Conservation (phyloP, 2,797 vertebrate species). For the Potorous gilbertii region DNA sequence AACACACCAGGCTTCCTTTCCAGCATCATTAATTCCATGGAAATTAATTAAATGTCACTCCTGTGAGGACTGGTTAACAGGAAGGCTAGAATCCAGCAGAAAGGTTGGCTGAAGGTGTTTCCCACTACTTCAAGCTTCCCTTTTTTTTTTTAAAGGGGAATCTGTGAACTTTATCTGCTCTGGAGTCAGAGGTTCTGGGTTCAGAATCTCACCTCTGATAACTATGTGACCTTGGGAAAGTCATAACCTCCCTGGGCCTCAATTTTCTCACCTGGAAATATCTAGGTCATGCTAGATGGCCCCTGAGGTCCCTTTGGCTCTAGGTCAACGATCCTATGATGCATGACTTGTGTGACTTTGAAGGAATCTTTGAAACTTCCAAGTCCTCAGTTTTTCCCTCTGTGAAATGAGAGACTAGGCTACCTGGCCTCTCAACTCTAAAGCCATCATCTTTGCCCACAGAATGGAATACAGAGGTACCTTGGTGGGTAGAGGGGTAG, state of each 20-base stretch:
- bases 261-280: not conserved
- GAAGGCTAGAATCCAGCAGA: slow-evolving; percentile 22
- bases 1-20: slow-evolving; percentile 49
- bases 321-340: not conserved
- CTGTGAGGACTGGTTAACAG: slow-evolving; percentile 29
- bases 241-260: not conserved
- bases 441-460: not conserved
- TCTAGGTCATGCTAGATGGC: not conserved
- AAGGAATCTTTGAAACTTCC: not conserved
- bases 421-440: not conserved
- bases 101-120: not conserved
- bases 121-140: slow-evolving; percentile 18
- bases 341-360: not conserved
- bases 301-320: not conserved
- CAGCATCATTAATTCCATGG: slow-evolving; percentile 37
- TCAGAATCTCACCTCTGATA: slow-evolving; percentile 9
- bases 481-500: not conserved
- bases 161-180: not conserved
- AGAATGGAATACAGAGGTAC: not conserved
- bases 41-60: slow-evolving; percentile 41
- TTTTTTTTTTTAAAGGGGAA: not conserved
- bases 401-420: not conserved
- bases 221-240: not conserved
- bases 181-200: slow-evolving; percentile 16
- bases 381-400: not conserved